Base-by-base conservation (phyloP, 2,888 invertebrate genomes). In the Eledona agricola region DNA sequence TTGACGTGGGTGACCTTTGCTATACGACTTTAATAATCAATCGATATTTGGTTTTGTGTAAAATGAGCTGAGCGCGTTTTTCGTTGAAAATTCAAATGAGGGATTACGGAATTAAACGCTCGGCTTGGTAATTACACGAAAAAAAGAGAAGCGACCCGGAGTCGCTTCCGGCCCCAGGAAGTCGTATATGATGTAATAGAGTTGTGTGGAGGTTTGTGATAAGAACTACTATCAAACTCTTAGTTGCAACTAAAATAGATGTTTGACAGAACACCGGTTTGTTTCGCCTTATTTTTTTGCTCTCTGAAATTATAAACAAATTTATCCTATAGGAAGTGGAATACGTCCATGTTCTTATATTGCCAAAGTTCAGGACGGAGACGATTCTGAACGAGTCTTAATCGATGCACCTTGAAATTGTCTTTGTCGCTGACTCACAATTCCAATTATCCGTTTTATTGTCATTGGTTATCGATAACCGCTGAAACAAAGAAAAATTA, bases 81-180 rank as follows among this genome's bases (percentile, higher is more conserved):
- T 11, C 23, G 7, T 37, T 22, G 13, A 23, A 23, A 22, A 28
- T 28, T 26, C 28, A 40, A 40, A 40, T 40, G 10, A 19, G 22
- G 19, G 28, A 40, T 40, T 40, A 28, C 28, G 40, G 40, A 40
- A 40, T 40, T 40, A 40, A 20, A 40, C 40, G 40, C 40, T 40
- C 19, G 17, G 38, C 38, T 40, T 40, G 38, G 17, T 28, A 28
- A 40, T 40, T 40, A 40, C 28, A 28, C 17, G 28, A 40, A 40
- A 29, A 40, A 40, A 19, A 23, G 37, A 23, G 12, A 35, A 17
- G 20, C 22, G 11, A 31, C 31, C 19, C n/a, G 20, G 15, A 13
- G 7, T 26, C n/a, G n/a, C 6, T 29, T 29, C 15, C 13, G 3
- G 16, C 31, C 23, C 23, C 22, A n/a, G 23, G 22, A 37, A 15